Conservation (phyloP, 2,113 vertebrate genomes). For the Phycodurus eques region DNA sequence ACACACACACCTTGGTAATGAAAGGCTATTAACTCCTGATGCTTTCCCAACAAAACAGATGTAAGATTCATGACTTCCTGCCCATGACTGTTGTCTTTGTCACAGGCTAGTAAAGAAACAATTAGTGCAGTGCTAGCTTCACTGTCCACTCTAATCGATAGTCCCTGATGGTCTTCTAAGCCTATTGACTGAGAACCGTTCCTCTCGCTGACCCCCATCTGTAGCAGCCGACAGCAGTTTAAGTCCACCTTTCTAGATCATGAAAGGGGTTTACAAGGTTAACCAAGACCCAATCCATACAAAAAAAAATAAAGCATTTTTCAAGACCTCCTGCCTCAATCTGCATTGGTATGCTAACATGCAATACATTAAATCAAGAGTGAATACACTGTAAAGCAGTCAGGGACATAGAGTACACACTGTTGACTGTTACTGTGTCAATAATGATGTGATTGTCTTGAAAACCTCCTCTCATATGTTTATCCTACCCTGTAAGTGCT, state of each 20-base stretch:
- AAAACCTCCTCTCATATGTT: neutral
- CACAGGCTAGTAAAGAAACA: slow-evolving; percentile 77
- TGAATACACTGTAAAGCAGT: neutral
- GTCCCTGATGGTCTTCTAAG: slow-evolving; percentile 74
- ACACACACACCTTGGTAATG: slow-evolving; percentile 55
- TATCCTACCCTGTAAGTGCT: neutral
- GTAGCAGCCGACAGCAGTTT: slow-evolving; percentile 48
- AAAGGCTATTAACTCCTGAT: slow-evolving; percentile 70
- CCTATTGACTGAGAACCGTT: slow-evolving; percentile 70
- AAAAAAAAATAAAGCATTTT: slow-evolving; percentile 40
- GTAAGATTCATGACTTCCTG: slow-evolving; percentile 73
- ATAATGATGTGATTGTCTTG: neutral
- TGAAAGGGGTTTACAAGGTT: slow-evolving; percentile 53
- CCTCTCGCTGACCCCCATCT: slow-evolving; percentile 63
- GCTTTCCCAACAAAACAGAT: slow-evolving; percentile 71
- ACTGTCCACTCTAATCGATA: slow-evolving; percentile 73
- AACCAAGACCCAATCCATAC: slow-evolving; percentile 54
- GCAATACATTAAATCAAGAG: neutral
- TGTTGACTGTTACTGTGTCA: neutral
- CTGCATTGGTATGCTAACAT: slow-evolving; percentile 26
- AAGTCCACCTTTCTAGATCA: slow-evolving; percentile 41
- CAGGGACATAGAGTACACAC: neutral
- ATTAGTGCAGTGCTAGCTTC: slow-evolving; percentile 74
- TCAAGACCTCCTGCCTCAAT: slow-evolving; percentile 27
- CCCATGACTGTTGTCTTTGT: slow-evolving; percentile 73